Percentiles rank a stretch among this genome's conserved stretches.
Conservation (phyloP, 2,113 vertebrate genomes). For the Sardina pilchardus region DNA sequence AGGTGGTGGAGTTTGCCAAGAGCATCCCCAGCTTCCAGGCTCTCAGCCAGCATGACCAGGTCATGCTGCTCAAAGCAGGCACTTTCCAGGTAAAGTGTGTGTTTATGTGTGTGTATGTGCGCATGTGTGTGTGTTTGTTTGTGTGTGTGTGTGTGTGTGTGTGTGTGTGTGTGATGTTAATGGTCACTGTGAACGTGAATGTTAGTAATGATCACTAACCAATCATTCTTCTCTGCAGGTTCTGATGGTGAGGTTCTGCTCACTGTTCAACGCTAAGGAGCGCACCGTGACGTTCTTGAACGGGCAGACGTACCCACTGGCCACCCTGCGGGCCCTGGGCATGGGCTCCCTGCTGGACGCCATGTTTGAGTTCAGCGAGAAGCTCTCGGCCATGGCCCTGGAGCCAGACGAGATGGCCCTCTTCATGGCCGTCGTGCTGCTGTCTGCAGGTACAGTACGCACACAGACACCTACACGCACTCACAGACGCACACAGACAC, state of each 20-base stretch:
- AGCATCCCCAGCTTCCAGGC: constrained; percentile 76
- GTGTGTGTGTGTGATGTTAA: background rate
- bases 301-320: constrained; percentile 72
- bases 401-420: constrained; percentile 77
- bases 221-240: constrained; percentile 57
- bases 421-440: constrained; percentile 78
- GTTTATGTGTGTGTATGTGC: background rate
- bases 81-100: constrained; percentile 73
- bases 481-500: background rate
- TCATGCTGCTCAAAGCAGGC: constrained; percentile 79
- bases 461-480: too few species aligned
- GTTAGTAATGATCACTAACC: background rate
- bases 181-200: background rate
- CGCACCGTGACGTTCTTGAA: constrained; percentile 73
- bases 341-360: constrained; percentile 70
- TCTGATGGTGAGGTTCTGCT: constrained; percentile 77
- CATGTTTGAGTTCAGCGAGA: constrained; percentile 79
- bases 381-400: constrained; percentile 68
- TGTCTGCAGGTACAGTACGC: constrained; percentile 79
- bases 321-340: constrained; percentile 64
- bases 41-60: constrained; percentile 76
- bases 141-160: background rate
- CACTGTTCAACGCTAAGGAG: constrained; percentile 70
- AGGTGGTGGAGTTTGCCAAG: constrained; percentile 79
- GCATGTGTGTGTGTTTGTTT: background rate